These are phyloP conservation scores for Falco biarmicus DNA, from an alignment of 2,797 vertebrate species.

Conservation along the genomic window DNA sequence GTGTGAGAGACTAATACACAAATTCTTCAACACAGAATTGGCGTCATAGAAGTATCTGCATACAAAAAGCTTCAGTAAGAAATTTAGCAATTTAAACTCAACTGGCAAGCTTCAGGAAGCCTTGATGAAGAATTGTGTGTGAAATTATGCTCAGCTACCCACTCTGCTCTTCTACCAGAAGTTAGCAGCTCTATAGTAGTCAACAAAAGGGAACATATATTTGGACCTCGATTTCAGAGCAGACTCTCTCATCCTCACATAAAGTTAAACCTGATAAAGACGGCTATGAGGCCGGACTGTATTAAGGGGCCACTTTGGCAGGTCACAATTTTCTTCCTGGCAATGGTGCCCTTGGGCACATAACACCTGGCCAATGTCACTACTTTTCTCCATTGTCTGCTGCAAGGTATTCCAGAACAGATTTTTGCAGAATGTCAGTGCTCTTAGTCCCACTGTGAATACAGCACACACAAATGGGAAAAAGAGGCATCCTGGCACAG, in stretches of 20 bases:
- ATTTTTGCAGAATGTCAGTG: not conserved
- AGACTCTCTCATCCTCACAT: not conserved
- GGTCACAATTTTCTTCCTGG: not conserved
- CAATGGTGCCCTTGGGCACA: not conserved
- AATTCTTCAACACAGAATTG: not conserved
- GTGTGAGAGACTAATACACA: not conserved
- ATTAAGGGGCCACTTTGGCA: not conserved
- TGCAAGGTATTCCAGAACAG: not conserved
- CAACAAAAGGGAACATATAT: not conserved
- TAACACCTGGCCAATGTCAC: not conserved
- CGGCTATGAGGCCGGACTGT: not conserved
- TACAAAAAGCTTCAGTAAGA: constrained; percentile 2
- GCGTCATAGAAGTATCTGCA: not conserved
- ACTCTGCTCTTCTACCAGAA: not conserved
- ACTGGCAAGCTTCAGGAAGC: not conserved
- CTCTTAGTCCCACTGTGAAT: not conserved
- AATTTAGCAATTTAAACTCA: not conserved
- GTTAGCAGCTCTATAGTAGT: not conserved
- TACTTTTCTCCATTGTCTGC: not conserved
- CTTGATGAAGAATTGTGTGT: not conserved
- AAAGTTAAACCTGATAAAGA: not conserved
- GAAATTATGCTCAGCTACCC: not conserved
- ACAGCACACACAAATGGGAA: not conserved
- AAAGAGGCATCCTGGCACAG: not conserved
- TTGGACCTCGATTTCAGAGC: not conserved